Evolutionary conservation across 2,113 vertebrate species (phyloP).

Genomic region (Nerophis lumbriciformis): DNA sequence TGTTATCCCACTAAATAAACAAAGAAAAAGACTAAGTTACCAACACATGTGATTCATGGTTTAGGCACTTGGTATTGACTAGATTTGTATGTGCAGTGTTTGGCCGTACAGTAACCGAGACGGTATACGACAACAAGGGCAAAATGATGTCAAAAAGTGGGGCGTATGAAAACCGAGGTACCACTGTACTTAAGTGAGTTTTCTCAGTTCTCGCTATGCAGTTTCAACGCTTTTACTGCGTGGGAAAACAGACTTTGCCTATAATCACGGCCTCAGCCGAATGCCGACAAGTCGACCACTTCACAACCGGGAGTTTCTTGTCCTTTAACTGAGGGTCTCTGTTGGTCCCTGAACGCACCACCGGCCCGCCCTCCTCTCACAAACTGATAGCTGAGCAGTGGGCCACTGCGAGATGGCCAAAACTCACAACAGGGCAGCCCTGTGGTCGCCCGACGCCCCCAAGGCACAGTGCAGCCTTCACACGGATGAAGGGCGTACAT

Average conservation of each 20-base stretch:
- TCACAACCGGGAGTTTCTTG: constrained; percentile 38
- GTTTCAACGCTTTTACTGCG: background rate
- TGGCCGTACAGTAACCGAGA: too few relatives aligned
- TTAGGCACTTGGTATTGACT: too few relatives aligned
- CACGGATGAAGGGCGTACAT: constrained; percentile 39
- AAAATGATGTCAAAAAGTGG: too few relatives aligned
- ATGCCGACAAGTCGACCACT: constrained; percentile 32
- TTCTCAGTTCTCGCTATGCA: background rate
- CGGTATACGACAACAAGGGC: too few relatives aligned
- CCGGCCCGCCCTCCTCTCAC: constrained; percentile 24
- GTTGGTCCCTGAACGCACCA: constrained; percentile 51
- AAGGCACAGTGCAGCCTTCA: constrained; percentile 50
- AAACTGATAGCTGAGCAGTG: constrained; percentile 31
- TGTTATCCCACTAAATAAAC: too few relatives aligned
- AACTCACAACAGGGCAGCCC: constrained; percentile 47
- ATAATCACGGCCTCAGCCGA: constrained; percentile 35
- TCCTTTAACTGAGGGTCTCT: constrained; percentile 47
- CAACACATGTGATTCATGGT: too few relatives aligned
- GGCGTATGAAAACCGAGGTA: too few relatives aligned
- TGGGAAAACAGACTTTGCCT: background rate
- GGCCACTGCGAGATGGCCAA: constrained; percentile 14
- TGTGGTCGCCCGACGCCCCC: constrained; percentile 36
- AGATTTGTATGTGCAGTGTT: too few relatives aligned
- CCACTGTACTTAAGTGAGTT: too few relatives aligned
- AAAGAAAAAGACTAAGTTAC: too few relatives aligned